Conservation (phyloP, 1,140 invertebrate genomes). For the Trissolcus basalis region DNA sequence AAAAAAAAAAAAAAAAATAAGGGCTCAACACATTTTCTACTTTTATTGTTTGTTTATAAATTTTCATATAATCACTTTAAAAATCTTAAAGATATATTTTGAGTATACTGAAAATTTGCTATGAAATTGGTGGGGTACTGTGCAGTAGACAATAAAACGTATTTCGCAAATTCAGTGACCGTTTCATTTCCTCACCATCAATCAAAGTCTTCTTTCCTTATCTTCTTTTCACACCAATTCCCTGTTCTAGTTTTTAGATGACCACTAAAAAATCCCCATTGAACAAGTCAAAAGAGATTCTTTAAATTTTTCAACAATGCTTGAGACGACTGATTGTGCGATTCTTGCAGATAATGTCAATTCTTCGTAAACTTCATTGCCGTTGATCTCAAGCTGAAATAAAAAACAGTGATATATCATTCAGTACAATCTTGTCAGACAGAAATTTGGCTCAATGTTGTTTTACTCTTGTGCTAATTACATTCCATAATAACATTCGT, state of each 20-base stretch:
- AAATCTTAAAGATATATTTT: too few species aligned
- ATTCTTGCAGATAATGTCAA: constrained; percentile 1
- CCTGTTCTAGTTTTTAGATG: neutral
- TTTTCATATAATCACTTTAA: too few species aligned
- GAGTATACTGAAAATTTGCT: too few species aligned
- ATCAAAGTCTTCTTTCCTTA: too few species aligned
- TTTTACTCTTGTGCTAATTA: neutral
- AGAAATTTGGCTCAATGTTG: neutral
- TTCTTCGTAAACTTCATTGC: neutral
- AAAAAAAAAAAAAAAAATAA: too few species aligned
- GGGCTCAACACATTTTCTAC: too few species aligned
- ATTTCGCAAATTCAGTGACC: too few species aligned
- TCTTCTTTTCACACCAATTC: too few species aligned
- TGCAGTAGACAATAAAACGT: too few species aligned
- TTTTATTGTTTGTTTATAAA: too few species aligned
- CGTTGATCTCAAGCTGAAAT: neutral
- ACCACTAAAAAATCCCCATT: neutral
- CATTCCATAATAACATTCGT: neutral
- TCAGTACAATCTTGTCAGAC: neutral
- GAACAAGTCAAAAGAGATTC: neutral
- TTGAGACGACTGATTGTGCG: neutral
- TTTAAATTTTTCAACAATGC: neutral
- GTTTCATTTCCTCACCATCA: too few species aligned
- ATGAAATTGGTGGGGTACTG: too few species aligned
- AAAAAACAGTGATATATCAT: neutral